phyloP scores from a whole-genome alignment of 2,113 vertebrate genomes.

The Semnornis frantzii region DNA sequence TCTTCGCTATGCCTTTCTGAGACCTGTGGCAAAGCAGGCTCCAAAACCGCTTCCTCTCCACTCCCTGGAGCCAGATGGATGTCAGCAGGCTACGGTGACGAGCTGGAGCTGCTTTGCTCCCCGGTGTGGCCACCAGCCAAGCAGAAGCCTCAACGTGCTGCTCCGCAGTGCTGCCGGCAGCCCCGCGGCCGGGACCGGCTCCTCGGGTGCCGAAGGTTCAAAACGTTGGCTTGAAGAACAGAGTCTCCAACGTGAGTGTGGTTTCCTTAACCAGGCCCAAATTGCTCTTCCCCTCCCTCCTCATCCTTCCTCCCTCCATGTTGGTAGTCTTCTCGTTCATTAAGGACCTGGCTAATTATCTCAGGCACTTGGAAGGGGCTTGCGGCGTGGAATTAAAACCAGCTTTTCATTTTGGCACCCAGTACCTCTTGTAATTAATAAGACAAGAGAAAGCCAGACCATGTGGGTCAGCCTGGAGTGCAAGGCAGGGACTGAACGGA shows the following conservation, averaged over 20 bases:
- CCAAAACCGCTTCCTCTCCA: not conserved
- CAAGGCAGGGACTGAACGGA: not conserved
- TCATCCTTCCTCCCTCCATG: not conserved
- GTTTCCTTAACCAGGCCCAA: not conserved
- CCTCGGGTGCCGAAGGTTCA: accelerated
- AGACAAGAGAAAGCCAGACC: slow-evolving; percentile 29
- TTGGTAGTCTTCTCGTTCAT: not conserved
- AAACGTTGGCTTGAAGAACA: not conserved
- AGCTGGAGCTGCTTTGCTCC: accelerated
- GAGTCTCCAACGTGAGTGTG: accelerated
- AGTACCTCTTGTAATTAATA: not conserved
- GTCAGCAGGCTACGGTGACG: not conserved
- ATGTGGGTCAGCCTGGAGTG: not conserved
- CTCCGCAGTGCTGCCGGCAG: not conserved
- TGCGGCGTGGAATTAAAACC: slow-evolving; percentile 35
- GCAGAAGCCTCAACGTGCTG: not conserved
- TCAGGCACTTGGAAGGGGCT: slow-evolving; percentile 36
- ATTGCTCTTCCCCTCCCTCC: not conserved
- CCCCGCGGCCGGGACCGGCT: accelerated
- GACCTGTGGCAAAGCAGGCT: not conserved
- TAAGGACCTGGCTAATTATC: slow-evolving; percentile 49
- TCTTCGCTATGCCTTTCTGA: accelerated
- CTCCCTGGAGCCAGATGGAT: not conserved
- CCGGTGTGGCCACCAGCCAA: not conserved
- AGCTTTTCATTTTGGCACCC: slow-evolving; percentile 52